These are phyloP conservation scores for Distichodus sexfasciatus DNA, from an alignment of 2,797 vertebrate genomes.

Conservation along the genomic window DNA sequence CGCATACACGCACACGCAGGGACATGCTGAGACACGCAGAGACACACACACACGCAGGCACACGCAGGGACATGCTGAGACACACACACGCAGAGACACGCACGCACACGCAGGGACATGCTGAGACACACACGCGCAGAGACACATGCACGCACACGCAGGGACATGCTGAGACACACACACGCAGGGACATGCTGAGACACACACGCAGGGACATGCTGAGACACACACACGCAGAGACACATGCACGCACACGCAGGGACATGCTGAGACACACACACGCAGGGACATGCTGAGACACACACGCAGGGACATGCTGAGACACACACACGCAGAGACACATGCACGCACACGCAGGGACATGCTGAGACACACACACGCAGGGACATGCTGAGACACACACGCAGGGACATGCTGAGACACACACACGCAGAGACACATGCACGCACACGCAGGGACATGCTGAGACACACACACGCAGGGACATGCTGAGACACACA, in stretches of 20 bases:
- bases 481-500: not conserved
- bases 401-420: conserved; percentile 16
- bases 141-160: conserved; percentile 8
- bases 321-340: not conserved
- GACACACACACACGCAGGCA: conserved; percentile 10
- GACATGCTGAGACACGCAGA: too few relatives aligned
- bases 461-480: conserved; percentile 4
- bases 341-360: conserved; percentile 13
- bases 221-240: not conserved
- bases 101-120: conserved; percentile 21
- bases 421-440: not conserved
- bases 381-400: not conserved
- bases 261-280: conserved; percentile 8
- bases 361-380: conserved; percentile 3
- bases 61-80: too few relatives aligned
- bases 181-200: not conserved
- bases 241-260: conserved; percentile 8
- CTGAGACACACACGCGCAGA: not conserved
- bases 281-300: not conserved
- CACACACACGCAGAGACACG: not conserved
- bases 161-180: conserved; percentile 5
- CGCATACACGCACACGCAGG: not conserved
- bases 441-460: conserved; percentile 13
- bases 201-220: conserved; percentile 9
- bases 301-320: conserved; percentile 13